Conservation (phyloP, 2,888 invertebrate genomes). For the Leuctra nigra region DNA sequence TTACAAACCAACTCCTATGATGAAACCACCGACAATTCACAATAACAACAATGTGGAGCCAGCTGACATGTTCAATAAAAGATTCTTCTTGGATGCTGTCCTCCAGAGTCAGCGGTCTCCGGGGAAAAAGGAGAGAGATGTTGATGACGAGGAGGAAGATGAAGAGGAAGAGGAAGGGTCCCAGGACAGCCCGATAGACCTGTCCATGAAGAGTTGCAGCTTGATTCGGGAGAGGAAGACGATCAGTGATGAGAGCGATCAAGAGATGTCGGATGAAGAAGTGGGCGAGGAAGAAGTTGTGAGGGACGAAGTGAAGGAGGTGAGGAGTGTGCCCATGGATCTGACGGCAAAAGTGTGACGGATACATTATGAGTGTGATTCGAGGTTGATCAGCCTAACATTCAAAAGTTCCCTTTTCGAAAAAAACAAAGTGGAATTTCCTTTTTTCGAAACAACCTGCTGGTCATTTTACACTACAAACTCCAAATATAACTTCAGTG, state of each 20-base stretch:
- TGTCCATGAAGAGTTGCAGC: slow-evolving; percentile 29
- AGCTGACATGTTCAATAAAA: slow-evolving; percentile 58
- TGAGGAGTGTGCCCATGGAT: slow-evolving; percentile 48
- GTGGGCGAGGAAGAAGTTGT: slow-evolving; percentile 15
- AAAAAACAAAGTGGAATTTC: too few relatives aligned
- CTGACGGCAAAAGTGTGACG: slow-evolving; percentile 65
- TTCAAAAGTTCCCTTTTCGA: too few relatives aligned
- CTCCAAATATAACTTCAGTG: too few relatives aligned
- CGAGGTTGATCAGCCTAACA: too few relatives aligned
- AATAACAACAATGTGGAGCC: slow-evolving; percentile 31
- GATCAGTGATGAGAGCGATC: background rate
- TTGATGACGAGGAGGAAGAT: slow-evolving; percentile 42
- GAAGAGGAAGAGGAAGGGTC: slow-evolving; percentile 39
- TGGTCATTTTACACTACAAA: too few relatives aligned
- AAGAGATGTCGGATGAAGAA: slow-evolving; percentile 1
- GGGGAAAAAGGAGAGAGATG: slow-evolving; percentile 31
- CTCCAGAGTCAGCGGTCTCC: slow-evolving; percentile 60
- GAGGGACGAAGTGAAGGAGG: background rate
- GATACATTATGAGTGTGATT: too few relatives aligned
- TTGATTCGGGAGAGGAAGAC: slow-evolving; percentile 12
- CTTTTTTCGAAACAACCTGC: too few relatives aligned
- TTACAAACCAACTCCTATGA: slow-evolving; percentile 11
- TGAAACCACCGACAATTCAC: background rate
- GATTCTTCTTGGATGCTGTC: slow-evolving; percentile 68
- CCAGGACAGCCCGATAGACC: slow-evolving; percentile 30